These are phyloP conservation scores for Bugula neritina DNA, from an alignment of 2,888 invertebrate species.

Conservation along the genomic window DNA sequence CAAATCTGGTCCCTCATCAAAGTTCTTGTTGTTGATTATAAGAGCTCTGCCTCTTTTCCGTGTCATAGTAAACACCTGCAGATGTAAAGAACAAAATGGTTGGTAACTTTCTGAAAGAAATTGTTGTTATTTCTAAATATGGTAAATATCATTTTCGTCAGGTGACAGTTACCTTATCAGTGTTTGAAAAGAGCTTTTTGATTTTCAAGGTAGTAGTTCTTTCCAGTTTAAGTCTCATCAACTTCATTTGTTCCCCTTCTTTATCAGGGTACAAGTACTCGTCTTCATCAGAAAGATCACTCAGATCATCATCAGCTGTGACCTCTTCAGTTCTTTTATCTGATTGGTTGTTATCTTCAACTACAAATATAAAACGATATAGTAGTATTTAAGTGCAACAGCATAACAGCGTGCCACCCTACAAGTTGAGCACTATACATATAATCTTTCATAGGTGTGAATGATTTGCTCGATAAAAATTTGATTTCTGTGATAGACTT, in stretches of 20 bases:
- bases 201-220: not conserved
- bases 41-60: no score
- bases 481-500: no score
- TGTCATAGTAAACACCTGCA: no score
- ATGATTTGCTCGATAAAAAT: not conserved
- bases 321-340: no score
- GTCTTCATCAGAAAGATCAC: not conserved
- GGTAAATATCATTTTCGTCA: no score
- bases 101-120: no score
- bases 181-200: not conserved
- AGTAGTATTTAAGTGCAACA: not conserved
- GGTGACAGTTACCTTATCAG: not conserved
- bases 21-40: no score
- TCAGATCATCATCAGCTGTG: not conserved
- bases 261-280: not conserved
- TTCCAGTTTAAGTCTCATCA: not conserved
- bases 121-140: no score
- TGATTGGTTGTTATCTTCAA: not conserved
- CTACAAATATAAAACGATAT: not conserved
- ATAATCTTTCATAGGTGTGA: no score
- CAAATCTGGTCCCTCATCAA: no score
- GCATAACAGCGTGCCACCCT: not conserved
- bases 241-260: not conserved
- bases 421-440: not conserved
- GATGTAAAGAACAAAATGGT: no score